phyloP scores from a whole-genome alignment of 2,888 invertebrate genomes.

The Agriopis marginaria region DNA sequence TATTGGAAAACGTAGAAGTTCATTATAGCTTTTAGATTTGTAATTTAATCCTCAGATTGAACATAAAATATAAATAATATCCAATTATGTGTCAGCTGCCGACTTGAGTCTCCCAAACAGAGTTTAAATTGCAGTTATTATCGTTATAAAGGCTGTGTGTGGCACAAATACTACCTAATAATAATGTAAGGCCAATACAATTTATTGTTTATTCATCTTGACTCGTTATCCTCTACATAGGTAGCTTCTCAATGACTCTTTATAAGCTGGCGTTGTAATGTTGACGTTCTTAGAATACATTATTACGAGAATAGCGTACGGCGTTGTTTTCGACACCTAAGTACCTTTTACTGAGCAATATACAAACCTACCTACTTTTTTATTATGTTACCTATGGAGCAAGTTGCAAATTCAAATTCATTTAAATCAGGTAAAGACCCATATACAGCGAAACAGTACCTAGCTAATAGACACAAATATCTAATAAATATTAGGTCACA shows the following conservation, averaged over 20 bases:
- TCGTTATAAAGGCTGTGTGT: conserved; percentile 29
- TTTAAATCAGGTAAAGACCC: too few species aligned
- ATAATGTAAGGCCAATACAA: conserved; percentile 17
- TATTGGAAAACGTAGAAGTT: too few species aligned
- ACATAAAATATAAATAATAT: background rate
- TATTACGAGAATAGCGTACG: conserved; percentile 18
- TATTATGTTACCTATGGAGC: too few species aligned
- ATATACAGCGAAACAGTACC: too few species aligned
- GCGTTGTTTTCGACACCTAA: conserved; percentile 21
- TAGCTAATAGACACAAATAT: too few species aligned
- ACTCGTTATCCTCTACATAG: conserved; percentile 9
- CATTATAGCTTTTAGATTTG: too few species aligned
- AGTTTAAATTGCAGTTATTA: conserved; percentile 28
- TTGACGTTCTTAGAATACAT: conserved; percentile 32
- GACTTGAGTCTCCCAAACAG: conserved; percentile 3
- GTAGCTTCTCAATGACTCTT: conserved; percentile 23
- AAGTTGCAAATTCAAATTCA: too few species aligned
- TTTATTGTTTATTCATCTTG: conserved; percentile 26
- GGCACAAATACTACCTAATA: conserved; percentile 20
- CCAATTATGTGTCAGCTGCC: background rate
- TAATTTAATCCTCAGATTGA: background rate
- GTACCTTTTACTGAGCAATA: too few species aligned
- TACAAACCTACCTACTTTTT: background rate
- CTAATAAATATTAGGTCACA: too few species aligned
- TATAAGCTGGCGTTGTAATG: conserved; percentile 21